Percentiles rank a stretch among this genome's conserved stretches.
These are phyloP conservation scores for Torymus auratus DNA, from an alignment of 2,888 invertebrate genomes.

Conservation along the genomic window DNA sequence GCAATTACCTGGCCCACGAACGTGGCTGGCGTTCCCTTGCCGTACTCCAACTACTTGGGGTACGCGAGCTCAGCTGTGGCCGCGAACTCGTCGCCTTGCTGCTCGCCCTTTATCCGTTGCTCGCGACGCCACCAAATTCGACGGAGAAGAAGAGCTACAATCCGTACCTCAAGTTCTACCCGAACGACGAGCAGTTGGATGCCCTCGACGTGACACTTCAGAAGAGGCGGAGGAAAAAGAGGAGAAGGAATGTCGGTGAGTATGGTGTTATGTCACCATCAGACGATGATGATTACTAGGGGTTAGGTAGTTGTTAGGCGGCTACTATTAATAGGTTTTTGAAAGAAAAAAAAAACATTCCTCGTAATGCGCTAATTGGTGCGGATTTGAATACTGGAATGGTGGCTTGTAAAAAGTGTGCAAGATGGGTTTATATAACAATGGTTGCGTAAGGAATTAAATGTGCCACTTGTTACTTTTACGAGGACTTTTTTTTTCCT, in stretches of 20 bases:
- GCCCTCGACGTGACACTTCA: conserved; percentile 71
- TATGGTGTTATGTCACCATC: background rate
- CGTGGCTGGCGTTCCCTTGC: conserved; percentile 82
- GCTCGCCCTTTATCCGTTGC: conserved; percentile 79
- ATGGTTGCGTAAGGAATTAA: too few species aligned
- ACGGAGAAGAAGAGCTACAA: background rate
- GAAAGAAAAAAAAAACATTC: too few species aligned
- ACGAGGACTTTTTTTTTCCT: too few species aligned
- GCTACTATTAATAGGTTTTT: too few species aligned
- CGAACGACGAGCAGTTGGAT: conserved; percentile 69
- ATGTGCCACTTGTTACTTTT: too few species aligned
- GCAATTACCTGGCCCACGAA: conserved; percentile 79
- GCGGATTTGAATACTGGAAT: too few species aligned
- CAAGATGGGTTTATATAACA: too few species aligned
- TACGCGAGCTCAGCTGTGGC: conserved; percentile 81
- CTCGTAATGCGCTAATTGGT: too few species aligned
- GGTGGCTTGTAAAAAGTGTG: too few species aligned
- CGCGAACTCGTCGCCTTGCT: conserved; percentile 81
- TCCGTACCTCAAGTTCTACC: conserved; percentile 37
- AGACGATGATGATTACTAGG: too few species aligned
- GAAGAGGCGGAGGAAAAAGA: conserved; percentile 65
- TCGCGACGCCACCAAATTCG: background rate
- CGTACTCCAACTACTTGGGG: conserved; percentile 80
- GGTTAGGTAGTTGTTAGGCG: too few species aligned
- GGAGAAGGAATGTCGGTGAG: conserved; percentile 52